Conservation (phyloP, 2,797 vertebrate genomes). For the Philypnodon macrostomus region DNA sequence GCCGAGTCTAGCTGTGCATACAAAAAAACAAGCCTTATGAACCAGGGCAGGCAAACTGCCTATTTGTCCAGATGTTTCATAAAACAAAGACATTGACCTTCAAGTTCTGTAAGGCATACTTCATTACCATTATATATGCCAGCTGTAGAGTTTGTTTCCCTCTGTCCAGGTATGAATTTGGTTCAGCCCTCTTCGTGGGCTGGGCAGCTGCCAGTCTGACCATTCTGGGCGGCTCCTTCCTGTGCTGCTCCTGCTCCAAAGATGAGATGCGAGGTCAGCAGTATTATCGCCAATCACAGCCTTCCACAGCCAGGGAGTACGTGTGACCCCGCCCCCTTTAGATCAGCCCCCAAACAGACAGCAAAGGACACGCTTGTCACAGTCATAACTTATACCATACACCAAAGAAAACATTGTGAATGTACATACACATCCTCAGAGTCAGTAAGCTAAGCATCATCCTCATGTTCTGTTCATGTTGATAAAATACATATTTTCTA, state of each 20-base stretch:
- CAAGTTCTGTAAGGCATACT: no score
- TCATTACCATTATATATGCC: no score
- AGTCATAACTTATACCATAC: constrained; percentile 30
- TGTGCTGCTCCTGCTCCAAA: constrained; percentile 91
- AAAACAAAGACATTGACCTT: no score
- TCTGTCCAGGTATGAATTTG: constrained; percentile 89
- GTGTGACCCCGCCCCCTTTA: constrained; percentile 79
- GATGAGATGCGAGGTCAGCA: constrained; percentile 84
- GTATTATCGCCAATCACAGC: constrained; percentile 89
- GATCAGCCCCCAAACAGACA: constrained; percentile 68
- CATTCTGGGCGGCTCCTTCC: constrained; percentile 88
- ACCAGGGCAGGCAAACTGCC: no score
- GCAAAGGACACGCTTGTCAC: constrained; percentile 66
- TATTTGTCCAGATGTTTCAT: no score
- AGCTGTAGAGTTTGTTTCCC: background rate
- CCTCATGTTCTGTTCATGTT: no score
- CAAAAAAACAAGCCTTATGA: no score
- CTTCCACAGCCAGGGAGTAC: constrained; percentile 89
- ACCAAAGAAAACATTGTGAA: constrained; percentile 30
- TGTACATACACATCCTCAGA: constrained; percentile 11
- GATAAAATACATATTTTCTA: no score
- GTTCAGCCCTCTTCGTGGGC: constrained; percentile 91
- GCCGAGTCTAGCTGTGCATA: no score
- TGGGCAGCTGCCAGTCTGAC: constrained; percentile 91
- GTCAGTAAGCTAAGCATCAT: background rate